Percentiles rank a stretch among this genome's conserved stretches.
Evolutionary conservation across 2,113 vertebrate species (phyloP).

Genomic region (Columbina picui): DNA sequence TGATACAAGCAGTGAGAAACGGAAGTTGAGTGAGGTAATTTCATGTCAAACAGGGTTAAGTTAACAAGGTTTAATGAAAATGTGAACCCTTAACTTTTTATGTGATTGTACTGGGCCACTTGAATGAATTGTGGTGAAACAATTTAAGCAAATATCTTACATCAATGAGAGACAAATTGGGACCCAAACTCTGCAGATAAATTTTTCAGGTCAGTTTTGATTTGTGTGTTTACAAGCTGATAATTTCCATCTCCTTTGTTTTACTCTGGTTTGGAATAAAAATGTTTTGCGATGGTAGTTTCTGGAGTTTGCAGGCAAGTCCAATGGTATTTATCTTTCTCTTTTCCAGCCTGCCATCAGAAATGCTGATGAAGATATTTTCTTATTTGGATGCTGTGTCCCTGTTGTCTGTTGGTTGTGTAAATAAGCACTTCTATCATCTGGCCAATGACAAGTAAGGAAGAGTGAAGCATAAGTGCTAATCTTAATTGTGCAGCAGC

Average conservation of each 20-base stretch:
- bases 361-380: conserved; percentile 86
- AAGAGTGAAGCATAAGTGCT: not conserved
- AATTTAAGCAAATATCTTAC: not conserved
- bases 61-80: not conserved
- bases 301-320: not conserved
- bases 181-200: not conserved
- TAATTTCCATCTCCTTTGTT: not conserved
- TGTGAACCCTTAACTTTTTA: not conserved
- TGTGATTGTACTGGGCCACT: not conserved
- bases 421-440: conserved; percentile 81
- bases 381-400: conserved; percentile 83
- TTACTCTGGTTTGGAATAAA: not conserved
- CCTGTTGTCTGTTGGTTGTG: conserved; percentile 80
- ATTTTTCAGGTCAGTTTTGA: not conserved
- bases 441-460: conserved; percentile 90
- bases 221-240: not conserved
- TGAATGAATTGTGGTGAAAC: not conserved
- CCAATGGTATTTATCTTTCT: not conserved
- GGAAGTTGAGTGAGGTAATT: not conserved
- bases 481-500: not conserved
- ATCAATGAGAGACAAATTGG: not conserved
- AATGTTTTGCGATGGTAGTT: not conserved
- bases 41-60: not conserved
- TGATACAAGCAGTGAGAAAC: not conserved
- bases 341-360: conserved; percentile 82